Evolutionary conservation across 2,888 invertebrate genomes (phyloP), one percentile per base, ranked within the genome.

Genomic region (Meliscaeva auricollis): DNA sequence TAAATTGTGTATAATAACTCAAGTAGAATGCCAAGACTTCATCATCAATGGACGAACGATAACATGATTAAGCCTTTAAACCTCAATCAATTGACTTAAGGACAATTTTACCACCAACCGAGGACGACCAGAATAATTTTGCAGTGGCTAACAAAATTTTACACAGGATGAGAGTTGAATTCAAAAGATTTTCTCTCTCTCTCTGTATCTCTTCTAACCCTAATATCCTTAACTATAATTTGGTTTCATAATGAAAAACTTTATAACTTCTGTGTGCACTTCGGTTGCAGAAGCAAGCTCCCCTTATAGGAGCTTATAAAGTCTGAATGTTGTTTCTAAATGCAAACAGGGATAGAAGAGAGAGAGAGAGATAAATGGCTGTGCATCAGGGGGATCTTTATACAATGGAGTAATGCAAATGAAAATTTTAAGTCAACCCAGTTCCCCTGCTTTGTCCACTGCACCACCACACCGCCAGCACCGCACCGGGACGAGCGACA

Each of bases 401-500:
- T 56, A 76, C 76, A 75, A 48, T 70, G 75, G 70, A 64, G 69
- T 56, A 64, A 81, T 81, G 69, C 76, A 76, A 81, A 66, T 76
- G 81, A 70, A 75, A 81, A 69, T 46, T 76, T 75, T 75, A 78
- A 78, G 46, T 50, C 60, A 20, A 48, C 48, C 11, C 48, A 1
- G 5, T 15, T 52, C 13, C 13, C 60, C 15, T 35, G 3, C 26
- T 26, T 26, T 26, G 26, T 26, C 32, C 54, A 2, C 3, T 7
- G 5, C n/a, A n/a, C n/a, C n/a, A n/a, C n/a, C n/a, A n/a, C n/a
- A n/a, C n/a, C n/a, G n/a, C n/a, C n/a, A n/a, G n/a, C n/a, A n/a
- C n/a, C n/a, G n/a, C n/a, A n/a, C n/a, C n/a, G n/a, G n/a, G n/a
- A n/a, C n/a, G n/a, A n/a, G n/a, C n/a, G n/a, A n/a, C n/a, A n/a